These are phyloP conservation scores for Macaria liturata DNA, from an alignment of 2,888 invertebrate genomes.

Conservation along the genomic window DNA sequence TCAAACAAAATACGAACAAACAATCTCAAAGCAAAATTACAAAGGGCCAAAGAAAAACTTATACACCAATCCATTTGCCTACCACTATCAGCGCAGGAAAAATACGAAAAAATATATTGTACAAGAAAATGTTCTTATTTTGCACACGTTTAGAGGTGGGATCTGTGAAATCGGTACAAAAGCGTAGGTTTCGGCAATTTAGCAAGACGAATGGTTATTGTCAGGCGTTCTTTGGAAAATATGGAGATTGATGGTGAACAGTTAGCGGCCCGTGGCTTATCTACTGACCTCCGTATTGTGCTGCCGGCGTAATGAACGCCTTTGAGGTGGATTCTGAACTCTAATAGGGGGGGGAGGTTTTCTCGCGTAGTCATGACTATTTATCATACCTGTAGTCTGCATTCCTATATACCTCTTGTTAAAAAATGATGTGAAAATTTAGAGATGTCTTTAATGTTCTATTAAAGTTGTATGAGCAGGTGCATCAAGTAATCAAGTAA, in stretches of 20 bases:
- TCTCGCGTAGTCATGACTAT: neutral
- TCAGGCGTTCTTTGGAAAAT: slow-evolving; percentile 63
- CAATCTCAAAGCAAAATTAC: slow-evolving; percentile 3
- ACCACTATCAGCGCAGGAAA: slow-evolving; percentile 14
- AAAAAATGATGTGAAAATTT: no score
- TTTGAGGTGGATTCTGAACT: slow-evolving; percentile 14
- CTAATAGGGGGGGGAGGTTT: neutral
- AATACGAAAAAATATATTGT: neutral
- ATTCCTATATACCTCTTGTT: no score
- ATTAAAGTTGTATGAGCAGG: no score
- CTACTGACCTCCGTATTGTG: slow-evolving; percentile 36
- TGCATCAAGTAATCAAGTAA: no score
- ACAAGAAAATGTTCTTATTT: slow-evolving; percentile 10
- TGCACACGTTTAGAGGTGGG: slow-evolving; percentile 35
- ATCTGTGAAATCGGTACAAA: slow-evolving; percentile 50
- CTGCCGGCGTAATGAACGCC: slow-evolving; percentile 31
- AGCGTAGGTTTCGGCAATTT: slow-evolving; percentile 53
- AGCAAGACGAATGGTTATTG: slow-evolving; percentile 66
- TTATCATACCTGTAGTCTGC: no score
- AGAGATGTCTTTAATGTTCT: no score
- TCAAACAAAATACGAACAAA: neutral
- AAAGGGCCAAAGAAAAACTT: slow-evolving; percentile 8
- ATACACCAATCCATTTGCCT: slow-evolving; percentile 8
- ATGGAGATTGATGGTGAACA: slow-evolving; percentile 65
- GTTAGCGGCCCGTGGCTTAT: slow-evolving; percentile 44